Conservation (phyloP, 2,888 invertebrate genomes). For the Dryobotodes eremita region DNA sequence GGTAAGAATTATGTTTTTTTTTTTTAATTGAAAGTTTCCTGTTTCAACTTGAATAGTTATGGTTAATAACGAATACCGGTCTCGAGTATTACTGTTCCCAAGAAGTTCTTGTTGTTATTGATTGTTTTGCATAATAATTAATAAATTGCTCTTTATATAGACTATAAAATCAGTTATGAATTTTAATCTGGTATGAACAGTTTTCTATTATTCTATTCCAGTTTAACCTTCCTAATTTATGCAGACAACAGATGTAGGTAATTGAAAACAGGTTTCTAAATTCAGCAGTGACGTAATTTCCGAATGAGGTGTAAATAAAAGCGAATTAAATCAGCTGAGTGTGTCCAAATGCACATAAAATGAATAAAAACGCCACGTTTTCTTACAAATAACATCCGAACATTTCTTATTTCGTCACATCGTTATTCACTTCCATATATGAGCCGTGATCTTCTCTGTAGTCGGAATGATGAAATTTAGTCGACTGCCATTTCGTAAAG, state of each 20-base stretch:
- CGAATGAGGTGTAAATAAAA: slow-evolving; percentile 38
- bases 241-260: slow-evolving; percentile 20
- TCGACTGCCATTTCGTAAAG: slow-evolving; percentile 88
- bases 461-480: slow-evolving; percentile 89
- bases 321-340: slow-evolving; percentile 43
- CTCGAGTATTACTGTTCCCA: slow-evolving; percentile 58
- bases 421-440: slow-evolving; percentile 80
- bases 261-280: slow-evolving; percentile 46
- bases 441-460: slow-evolving; percentile 85
- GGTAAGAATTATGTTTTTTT: slow-evolving; percentile 34
- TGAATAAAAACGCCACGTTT: slow-evolving; percentile 51
- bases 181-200: slow-evolving; percentile 25
- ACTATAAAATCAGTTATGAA: slow-evolving; percentile 31
- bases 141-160: slow-evolving; percentile 63
- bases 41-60: slow-evolving; percentile 60
- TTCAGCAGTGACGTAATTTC: slow-evolving; percentile 53
- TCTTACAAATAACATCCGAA: slow-evolving; percentile 67
- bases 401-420: slow-evolving; percentile 85
- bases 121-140: slow-evolving; percentile 74
- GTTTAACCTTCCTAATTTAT: slow-evolving; percentile 24
- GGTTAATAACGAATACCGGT: slow-evolving; percentile 65
- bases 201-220: slow-evolving; percentile 34
- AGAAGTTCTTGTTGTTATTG: slow-evolving; percentile 69
- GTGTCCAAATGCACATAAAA: slow-evolving; percentile 43
- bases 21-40: slow-evolving; percentile 68